Percentiles rank a stretch among this genome's conserved stretches.
Evolutionary conservation across 2,797 vertebrate genomes (phyloP).

Genomic region (Calcarius lapponicus): DNA sequence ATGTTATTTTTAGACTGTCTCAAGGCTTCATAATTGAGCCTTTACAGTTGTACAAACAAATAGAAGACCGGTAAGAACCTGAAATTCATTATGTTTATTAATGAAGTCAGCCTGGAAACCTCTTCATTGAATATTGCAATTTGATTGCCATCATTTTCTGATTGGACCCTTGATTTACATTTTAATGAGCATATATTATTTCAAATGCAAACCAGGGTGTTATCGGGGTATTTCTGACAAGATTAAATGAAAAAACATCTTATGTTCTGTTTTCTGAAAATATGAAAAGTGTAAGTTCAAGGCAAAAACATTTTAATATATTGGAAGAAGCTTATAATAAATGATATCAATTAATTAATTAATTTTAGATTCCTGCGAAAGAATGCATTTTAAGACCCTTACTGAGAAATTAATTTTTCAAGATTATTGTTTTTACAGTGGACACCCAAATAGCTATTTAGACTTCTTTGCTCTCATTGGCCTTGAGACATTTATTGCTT

Average conservation of each 20-base stretch:
- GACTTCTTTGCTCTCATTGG: background rate
- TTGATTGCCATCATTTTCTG: slow-evolving; percentile 76
- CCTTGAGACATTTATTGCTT: slow-evolving; percentile 20
- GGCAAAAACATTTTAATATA: slow-evolving; percentile 59
- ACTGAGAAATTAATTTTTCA: slow-evolving; percentile 34
- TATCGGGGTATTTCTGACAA: slow-evolving; percentile 72
- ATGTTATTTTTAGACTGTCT: slow-evolving; percentile 72
- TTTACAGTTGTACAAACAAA: slow-evolving; percentile 75
- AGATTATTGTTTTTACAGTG: slow-evolving; percentile 25
- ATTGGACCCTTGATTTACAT: slow-evolving; percentile 76
- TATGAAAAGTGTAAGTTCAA: slow-evolving; percentile 54
- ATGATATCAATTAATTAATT: slow-evolving; percentile 67
- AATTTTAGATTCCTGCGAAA: slow-evolving; percentile 57
- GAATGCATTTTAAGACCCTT: slow-evolving; percentile 16
- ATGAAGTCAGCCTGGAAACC: slow-evolving; percentile 72
- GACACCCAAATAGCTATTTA: background rate
- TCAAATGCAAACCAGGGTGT: slow-evolving; percentile 72
- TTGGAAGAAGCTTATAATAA: slow-evolving; percentile 56
- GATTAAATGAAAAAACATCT: slow-evolving; percentile 70
- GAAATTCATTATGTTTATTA: slow-evolving; percentile 75
- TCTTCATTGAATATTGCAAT: slow-evolving; percentile 74
- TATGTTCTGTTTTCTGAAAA: slow-evolving; percentile 72
- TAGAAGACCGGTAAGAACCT: slow-evolving; percentile 69
- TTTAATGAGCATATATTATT: slow-evolving; percentile 71
- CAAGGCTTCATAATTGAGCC: slow-evolving; percentile 68